A percentile compares a stretch with the other conserved stretches of the same genome.
Conservation (phyloP, 92 coral and sea anemone species). For the Zoanthus gigantus region DNA sequence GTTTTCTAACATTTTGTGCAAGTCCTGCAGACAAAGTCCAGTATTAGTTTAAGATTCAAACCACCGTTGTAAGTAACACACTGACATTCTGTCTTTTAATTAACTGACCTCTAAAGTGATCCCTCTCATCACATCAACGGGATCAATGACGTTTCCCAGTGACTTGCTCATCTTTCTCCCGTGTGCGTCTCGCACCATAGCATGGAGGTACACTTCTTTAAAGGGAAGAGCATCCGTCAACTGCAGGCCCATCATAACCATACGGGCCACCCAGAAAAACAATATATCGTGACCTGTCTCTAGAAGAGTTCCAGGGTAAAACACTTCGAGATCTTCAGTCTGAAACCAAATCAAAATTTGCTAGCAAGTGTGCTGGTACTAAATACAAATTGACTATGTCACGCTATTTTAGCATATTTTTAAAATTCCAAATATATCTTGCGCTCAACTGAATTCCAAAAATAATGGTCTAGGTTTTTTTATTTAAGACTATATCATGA, state of each 20-base stretch:
- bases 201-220: conserved; percentile 96
- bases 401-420: too few relatives aligned
- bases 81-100: too few relatives aligned
- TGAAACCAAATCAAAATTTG: conserved; percentile 24
- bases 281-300: conserved; percentile 99
- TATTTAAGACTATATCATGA: not conserved
- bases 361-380: too few relatives aligned
- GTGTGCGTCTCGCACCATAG: conserved; percentile 99
- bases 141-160: conserved; percentile 98
- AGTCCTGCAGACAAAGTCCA: conserved; percentile 60
- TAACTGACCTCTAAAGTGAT: conserved; percentile 84
- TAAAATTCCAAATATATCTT: too few relatives aligned
- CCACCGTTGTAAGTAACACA: too few relatives aligned
- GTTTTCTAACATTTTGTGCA: conserved; percentile 82
- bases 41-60: not conserved
- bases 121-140: conserved; percentile 96
- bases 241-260: conserved; percentile 98
- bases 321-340: conserved; percentile 87
- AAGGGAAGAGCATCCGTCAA: conserved; percentile 92
- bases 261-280: conserved; percentile 99
- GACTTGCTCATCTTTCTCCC: conserved; percentile 99
- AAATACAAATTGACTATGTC: not conserved
- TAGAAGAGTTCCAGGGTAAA: conserved; percentile 94
- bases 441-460: too few relatives aligned
- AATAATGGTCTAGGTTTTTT: too few relatives aligned